Evolutionary conservation across 2,888 invertebrate genomes (phyloP), one percentile per base, ranked within the genome.

Genomic region (Synergus gifuensis): DNA sequence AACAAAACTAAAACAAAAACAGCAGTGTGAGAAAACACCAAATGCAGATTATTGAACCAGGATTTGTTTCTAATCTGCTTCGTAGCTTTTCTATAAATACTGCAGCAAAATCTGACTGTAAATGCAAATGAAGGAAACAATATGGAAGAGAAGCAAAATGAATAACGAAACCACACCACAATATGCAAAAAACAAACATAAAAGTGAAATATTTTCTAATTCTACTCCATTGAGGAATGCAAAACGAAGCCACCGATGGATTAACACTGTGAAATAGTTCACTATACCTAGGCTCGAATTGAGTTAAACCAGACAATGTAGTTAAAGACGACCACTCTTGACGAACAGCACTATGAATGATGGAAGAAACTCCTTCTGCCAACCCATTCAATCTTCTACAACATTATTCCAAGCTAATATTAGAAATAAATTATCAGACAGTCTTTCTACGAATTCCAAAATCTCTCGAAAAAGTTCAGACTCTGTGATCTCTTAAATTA

Each of bases 381-480:
- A 96, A 93, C 87, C 96, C 96, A 92, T 95, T 95, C 88, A 96
- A 92, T 86, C 95, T 94, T 90, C 96, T 96, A 93, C 22, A 64
- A 64, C 36, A 40, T 69, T 11, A 63, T 82, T 40, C 79, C 14
- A 54, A n/a, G 8, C 54, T n/a, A 54, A 54, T 54, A 2, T 11
- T 5, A 54, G 54, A 9, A 54, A 54, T 54, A 2, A n/a, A 2
- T 54, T n/a, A 54, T 5, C 36, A 36, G 2, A 36, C 4, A 36
- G 4, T 36, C 36, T 36, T 36, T 36, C 8, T n/a, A n/a, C n/a
- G n/a, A n/a, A 8, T n/a, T 54, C n/a, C 2, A 1, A n/a, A 5
- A 54, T 54, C 8, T 16, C 54, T 54, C 54, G 77, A 16, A 67
- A 66, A 66, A 18, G 18, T 18, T 16, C 14, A 18, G 3, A n/a